Conservation (phyloP, 2,888 invertebrate genomes). For the Raillietiella orientalis region DNA sequence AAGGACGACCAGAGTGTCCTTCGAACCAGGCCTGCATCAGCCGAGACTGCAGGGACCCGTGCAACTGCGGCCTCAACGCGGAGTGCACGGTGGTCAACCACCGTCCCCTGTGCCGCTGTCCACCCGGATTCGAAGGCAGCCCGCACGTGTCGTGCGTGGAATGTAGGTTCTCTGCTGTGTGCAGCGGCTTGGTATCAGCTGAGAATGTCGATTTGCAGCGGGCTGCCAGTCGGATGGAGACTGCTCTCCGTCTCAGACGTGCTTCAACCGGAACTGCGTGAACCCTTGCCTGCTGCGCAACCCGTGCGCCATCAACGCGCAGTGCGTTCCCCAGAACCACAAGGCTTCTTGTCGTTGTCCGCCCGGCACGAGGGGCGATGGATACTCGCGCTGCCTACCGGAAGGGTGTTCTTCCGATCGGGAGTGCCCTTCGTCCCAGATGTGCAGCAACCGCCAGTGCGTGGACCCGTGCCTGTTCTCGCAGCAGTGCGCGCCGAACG, state of each 20-base stretch:
- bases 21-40: constrained; percentile 9
- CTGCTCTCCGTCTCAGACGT: constrained; percentile 24
- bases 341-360: constrained; percentile 44
- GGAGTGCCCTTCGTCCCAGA: constrained; percentile 44
- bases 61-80: constrained; percentile 9
- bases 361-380: constrained; percentile 39
- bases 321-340: constrained; percentile 26
- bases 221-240: constrained; percentile 36
- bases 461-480: constrained; percentile 27
- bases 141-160: constrained; percentile 54
- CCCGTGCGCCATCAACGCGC: constrained; percentile 9
- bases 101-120: constrained; percentile 25
- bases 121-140: constrained; percentile 47
- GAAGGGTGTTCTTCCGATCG: constrained; percentile 42
- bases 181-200: too few relatives aligned
- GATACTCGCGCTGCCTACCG: constrained; percentile 37
- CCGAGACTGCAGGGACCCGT: constrained; percentile 9
- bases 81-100: constrained; percentile 8
- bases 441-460: constrained; percentile 22
- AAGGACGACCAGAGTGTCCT: constrained; percentile 9
- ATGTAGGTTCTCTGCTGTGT: constrained; percentile 39
- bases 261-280: constrained; percentile 35
- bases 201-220: constrained; percentile 17
- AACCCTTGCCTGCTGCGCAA: constrained; percentile 24
- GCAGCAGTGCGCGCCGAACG: constrained; percentile 45